Conservation (phyloP, 2,797 vertebrate species). For the Dendrocincla tyrannina region DNA sequence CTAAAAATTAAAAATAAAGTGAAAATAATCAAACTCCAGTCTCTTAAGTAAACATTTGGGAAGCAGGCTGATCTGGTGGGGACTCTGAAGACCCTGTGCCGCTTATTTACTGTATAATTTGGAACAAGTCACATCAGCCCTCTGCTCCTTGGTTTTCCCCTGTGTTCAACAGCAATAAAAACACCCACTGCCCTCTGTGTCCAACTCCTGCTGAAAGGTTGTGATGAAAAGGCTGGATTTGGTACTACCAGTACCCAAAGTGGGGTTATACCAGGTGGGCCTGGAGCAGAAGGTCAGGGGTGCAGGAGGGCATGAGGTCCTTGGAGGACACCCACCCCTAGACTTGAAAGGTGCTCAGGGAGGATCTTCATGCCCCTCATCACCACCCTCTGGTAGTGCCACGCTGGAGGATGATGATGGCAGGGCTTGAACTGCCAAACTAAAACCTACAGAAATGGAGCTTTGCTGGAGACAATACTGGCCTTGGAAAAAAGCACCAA, state of each 20-base stretch:
- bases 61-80: not conserved
- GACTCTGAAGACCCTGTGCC: not conserved
- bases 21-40: constrained; percentile 46
- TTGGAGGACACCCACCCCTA: not conserved
- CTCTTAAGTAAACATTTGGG: constrained; percentile 22
- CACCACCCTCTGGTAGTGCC: not conserved
- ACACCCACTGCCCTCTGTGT: not conserved
- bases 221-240: not conserved
- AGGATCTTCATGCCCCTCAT: rapidly evolving
- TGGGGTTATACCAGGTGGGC: not conserved
- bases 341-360: not conserved
- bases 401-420: not conserved
- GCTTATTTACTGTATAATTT: constrained; percentile 6
- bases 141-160: not conserved
- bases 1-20: constrained; percentile 46
- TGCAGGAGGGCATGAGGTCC: not conserved
- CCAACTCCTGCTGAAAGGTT: not conserved
- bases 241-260: not conserved
- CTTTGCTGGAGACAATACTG: not conserved
- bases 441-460: not conserved
- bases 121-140: not conserved
- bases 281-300: not conserved
- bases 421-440: not conserved
- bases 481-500: not conserved
- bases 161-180: not conserved